phyloP scores from a whole-genome alignment of 2,113 vertebrate genomes.

The Arenaria interpres region DNA sequence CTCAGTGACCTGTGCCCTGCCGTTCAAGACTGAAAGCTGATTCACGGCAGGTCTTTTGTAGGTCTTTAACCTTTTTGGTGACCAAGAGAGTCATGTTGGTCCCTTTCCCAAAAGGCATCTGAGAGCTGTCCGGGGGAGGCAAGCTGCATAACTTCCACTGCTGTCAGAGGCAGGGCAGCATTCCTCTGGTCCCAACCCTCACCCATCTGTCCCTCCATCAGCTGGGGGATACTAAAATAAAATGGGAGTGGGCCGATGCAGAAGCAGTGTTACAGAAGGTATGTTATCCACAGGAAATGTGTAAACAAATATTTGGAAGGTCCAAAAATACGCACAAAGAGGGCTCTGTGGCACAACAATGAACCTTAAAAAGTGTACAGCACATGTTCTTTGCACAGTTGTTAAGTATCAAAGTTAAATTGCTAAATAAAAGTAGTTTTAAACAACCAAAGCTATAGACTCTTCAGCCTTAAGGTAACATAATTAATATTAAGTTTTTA shows the following conservation, averaged over 20 bases:
- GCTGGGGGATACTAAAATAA: conserved; percentile 62
- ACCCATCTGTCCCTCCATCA: conserved; percentile 62
- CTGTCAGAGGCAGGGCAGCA: conserved; percentile 47
- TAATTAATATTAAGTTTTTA: neutral
- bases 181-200: conserved; percentile 44
- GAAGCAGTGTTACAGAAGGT: conserved; percentile 16
- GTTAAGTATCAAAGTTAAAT: neutral
- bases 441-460: neutral
- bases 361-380: neutral
- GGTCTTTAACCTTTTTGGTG: neutral
- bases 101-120: neutral
- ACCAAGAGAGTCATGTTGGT: neutral
- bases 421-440: neutral
- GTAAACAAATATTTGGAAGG: conserved; percentile 56
- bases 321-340: conserved; percentile 26
- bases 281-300: conserved; percentile 34
- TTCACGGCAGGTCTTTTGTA: neutral
- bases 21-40: neutral
- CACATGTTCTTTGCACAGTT: neutral
- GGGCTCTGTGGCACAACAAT: neutral
- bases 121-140: neutral
- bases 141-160: neutral
- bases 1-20: neutral
- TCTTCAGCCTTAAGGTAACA: neutral
- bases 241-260: neutral